A percentile compares a stretch with the other conserved stretches of the same genome.
These are phyloP conservation scores for Perca flavescens DNA, from an alignment of 2,113 vertebrate genomes.

Conservation along the genomic window DNA sequence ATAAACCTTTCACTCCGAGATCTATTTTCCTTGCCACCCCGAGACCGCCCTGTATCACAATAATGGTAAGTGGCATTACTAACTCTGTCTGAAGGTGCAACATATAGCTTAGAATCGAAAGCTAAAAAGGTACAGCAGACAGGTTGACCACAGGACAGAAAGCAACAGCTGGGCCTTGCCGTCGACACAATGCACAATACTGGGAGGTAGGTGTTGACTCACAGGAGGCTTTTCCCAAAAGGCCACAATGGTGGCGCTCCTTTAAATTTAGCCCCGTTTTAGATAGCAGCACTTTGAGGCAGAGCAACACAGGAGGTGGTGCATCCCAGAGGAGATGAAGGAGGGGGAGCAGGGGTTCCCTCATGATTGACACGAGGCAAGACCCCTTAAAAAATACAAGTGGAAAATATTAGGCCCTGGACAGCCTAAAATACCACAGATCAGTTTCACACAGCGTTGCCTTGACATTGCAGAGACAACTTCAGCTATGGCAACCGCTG, in stretches of 20 bases:
- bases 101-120: slow-evolving; percentile 8
- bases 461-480: slow-evolving; percentile 40
- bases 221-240: slow-evolving; percentile 49
- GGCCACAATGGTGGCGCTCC: slow-evolving; percentile 46
- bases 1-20: slow-evolving; percentile 16
- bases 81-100: slow-evolving; percentile 21
- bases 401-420: slow-evolving; percentile 62
- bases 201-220: slow-evolving; percentile 37
- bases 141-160: slow-evolving; percentile 22
- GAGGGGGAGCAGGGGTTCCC: slow-evolving; percentile 29
- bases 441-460: slow-evolving; percentile 58
- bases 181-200: slow-evolving; percentile 36
- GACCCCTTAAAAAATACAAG: slow-evolving; percentile 50
- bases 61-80: slow-evolving; percentile 24
- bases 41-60: slow-evolving; percentile 13
- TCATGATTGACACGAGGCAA: slow-evolving; percentile 40
- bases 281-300: slow-evolving; percentile 22
- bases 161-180: slow-evolving; percentile 57
- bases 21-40: slow-evolving; percentile 21
- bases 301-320: slow-evolving; percentile 31
- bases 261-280: slow-evolving; percentile 66
- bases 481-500: slow-evolving; percentile 51
- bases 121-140: slow-evolving; percentile 5
- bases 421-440: slow-evolving; percentile 62
- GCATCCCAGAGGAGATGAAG: slow-evolving; percentile 37